These are phyloP conservation scores for Cuculus canorus DNA, from an alignment of 2,797 vertebrate species.

Conservation along the genomic window DNA sequence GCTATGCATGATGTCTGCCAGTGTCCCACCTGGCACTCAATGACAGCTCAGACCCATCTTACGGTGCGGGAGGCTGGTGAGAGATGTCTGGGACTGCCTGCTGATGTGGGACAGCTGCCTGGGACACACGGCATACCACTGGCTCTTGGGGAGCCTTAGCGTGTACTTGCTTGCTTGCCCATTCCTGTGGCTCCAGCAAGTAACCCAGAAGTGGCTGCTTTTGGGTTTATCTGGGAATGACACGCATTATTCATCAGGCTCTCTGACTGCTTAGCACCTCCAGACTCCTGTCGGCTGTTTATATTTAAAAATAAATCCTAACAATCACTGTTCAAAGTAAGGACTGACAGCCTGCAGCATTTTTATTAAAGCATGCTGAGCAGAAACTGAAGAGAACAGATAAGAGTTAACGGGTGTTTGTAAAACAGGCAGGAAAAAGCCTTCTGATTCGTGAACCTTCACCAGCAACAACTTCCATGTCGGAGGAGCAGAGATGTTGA, in stretches of 20 bases:
- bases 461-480: background rate
- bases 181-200: background rate
- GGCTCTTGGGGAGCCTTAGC: background rate
- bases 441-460: background rate
- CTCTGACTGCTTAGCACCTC: background rate
- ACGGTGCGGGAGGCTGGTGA: background rate
- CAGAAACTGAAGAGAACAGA: conserved; percentile 10
- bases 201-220: background rate
- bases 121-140: accelerated
- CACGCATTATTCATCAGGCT: background rate
- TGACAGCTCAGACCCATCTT: background rate
- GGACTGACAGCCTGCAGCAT: background rate
- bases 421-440: conserved; percentile 27
- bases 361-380: conserved; percentile 10
- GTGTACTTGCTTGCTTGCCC: background rate
- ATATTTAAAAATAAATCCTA: conserved; percentile 46
- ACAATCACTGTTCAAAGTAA: background rate
- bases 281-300: conserved; percentile 14
- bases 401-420: background rate
- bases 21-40: accelerated
- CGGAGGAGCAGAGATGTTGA: background rate
- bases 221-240: background rate
- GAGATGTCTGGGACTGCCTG: background rate
- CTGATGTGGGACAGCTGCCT: background rate
- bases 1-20: background rate